Percentiles rank a stretch among this genome's conserved stretches.
Evolutionary conservation across 2,888 invertebrate genomes (phyloP).

Genomic region (Sialis lutaria): DNA sequence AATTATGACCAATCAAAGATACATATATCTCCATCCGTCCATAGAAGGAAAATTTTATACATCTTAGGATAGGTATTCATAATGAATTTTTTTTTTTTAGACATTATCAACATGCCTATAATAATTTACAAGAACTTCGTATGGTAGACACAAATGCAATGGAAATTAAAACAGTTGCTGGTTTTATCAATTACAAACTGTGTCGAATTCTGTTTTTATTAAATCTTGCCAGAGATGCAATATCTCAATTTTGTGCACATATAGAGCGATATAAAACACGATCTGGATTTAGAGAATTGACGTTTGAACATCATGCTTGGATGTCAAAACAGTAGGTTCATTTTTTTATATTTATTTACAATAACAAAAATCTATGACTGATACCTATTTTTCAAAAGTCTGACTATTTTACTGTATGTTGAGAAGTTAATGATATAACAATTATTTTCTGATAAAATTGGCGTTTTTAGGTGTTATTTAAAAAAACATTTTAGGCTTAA

Average conservation of each 20-base stretch:
- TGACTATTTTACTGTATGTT: neutral
- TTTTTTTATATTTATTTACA: neutral
- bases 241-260: slow-evolving; percentile 83
- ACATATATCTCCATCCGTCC: too few relatives aligned
- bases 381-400: neutral
- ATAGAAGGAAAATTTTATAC: too few relatives aligned
- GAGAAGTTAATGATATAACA: neutral
- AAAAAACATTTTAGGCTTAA: too few relatives aligned
- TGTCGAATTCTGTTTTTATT: slow-evolving; percentile 80
- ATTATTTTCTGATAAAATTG: neutral
- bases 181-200: slow-evolving; percentile 89
- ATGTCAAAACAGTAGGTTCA: slow-evolving; percentile 71
- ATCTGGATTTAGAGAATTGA: slow-evolving; percentile 65
- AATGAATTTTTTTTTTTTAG: slow-evolving; percentile 23
- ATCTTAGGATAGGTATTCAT: too few relatives aligned
- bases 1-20: too few relatives aligned
- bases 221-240: slow-evolving; percentile 84
- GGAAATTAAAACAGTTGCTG: slow-evolving; percentile 89
- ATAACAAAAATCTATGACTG: neutral
- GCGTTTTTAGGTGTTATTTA: too few relatives aligned
- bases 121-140: slow-evolving; percentile 72
- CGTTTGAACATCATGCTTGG: slow-evolving; percentile 94
- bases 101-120: slow-evolving; percentile 78
- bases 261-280: slow-evolving; percentile 73
- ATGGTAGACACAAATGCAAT: slow-evolving; percentile 79